Evolutionary conservation across 1,140 invertebrate genomes (phyloP), one percentile per base, ranked within the genome.

Genomic region (Zelostemma sp.): DNA sequence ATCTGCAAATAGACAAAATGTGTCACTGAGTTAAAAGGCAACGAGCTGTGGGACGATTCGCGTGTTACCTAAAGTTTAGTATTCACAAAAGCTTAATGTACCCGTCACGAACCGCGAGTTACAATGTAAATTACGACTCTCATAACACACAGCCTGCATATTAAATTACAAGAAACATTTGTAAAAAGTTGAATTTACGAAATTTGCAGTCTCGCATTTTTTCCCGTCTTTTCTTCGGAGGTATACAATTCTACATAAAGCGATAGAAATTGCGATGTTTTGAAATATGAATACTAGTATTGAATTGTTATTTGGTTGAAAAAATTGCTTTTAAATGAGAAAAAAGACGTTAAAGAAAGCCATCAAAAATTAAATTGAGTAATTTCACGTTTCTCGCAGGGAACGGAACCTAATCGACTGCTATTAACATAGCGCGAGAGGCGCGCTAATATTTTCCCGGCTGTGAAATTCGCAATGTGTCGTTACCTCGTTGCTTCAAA

Each of bases 361-460:
- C 21, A 4, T 25, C 3, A 8, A 25, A 25, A 25, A 25, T 25
- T 25, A 8, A 25, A 25, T 25, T 25, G 3, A 25, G 21, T 8
- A 25, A 25, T 25, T 25, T 25, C 8, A 8, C 21, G 21, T 25
- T 25, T 25, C 21, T 25, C 21, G 21, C 3, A 8, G 8, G 21
- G 21, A 69, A 69, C 55, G 50, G 38, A 53, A 59, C 45, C 51
- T 67, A 68, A 72, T 64, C 64, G 48, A 60, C 45, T 25, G 48
- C 62, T 63, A 63, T 63, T 62, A 70, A 70, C 66, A 54, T 76
- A 76, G 80, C 77, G 78, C 78, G 58, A 79, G 69, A 75, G 55
- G 6, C 56, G 50, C 40, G 60, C 67, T 47, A 4, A 59, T 60
- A 46, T 70, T 74, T 43, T 60, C 58, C 58, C 40, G 58, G 51